These are phyloP conservation scores for Alexandromys fortis DNA, from an alignment of 2,113 vertebrate genomes.

Conservation along the genomic window DNA sequence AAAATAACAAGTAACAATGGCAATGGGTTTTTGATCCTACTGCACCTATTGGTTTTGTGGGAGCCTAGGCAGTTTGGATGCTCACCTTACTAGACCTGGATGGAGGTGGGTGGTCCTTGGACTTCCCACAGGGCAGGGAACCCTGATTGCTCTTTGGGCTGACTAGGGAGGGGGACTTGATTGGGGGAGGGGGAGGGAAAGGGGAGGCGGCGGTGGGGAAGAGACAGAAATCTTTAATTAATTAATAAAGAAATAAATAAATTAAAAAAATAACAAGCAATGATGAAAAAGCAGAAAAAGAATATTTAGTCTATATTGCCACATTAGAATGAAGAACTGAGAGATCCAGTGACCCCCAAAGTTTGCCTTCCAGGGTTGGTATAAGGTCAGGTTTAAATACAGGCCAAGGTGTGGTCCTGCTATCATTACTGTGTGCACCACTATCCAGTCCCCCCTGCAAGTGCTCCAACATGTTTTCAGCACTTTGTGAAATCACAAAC, in stretches of 20 bases:
- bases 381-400: neutral
- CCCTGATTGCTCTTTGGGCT: too few species aligned
- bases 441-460: neutral
- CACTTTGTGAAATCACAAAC: neutral
- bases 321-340: neutral
- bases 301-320: neutral
- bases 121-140: too few species aligned
- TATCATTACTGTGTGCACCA: neutral
- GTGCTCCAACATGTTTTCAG: neutral
- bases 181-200: too few species aligned
- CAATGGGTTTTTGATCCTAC: too few species aligned
- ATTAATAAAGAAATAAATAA: too few species aligned
- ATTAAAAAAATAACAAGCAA: neutral
- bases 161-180: too few species aligned
- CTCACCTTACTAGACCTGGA: too few species aligned
- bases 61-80: too few species aligned
- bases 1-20: neutral
- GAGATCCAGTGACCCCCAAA: neutral
- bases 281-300: neutral
- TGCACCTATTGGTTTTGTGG: too few species aligned
- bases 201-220: too few species aligned
- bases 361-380: neutral
- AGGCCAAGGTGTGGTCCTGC: neutral
- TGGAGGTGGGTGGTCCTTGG: too few species aligned
- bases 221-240: too few species aligned